A percentile compares a stretch with the other conserved stretches of the same genome.
Conservation (phyloP, 2,113 vertebrate genomes). For the Trochalopteron elliotii region DNA sequence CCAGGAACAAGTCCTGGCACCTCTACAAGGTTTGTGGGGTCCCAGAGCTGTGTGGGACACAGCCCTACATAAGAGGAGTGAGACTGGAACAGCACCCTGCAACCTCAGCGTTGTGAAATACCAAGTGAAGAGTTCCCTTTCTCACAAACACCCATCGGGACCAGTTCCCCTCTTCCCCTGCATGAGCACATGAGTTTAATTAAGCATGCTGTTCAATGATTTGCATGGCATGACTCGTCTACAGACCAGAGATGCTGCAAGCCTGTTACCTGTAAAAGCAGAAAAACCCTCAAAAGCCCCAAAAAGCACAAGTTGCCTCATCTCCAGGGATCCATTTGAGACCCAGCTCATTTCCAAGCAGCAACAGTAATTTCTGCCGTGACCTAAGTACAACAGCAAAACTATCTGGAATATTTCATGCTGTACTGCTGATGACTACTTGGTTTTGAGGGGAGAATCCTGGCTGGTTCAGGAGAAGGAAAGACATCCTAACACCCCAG, state of each 20-base stretch:
- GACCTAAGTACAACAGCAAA: not conserved
- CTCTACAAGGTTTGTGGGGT: not conserved
- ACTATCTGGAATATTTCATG: rapidly evolving
- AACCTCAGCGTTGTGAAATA: not conserved
- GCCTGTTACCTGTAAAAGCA: not conserved
- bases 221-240: not conserved
- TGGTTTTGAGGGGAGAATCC: not conserved
- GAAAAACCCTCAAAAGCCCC: not conserved
- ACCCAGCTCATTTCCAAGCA: not conserved
- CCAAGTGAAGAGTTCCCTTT: not conserved
- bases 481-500: not conserved
- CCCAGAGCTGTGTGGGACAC: not conserved
- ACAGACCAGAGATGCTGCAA: not conserved
- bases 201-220: not conserved
- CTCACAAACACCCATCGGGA: not conserved
- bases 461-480: not conserved
- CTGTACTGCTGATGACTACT: not conserved
- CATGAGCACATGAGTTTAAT: not conserved
- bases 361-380: not conserved
- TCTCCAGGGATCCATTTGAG: not conserved
- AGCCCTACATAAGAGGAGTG: not conserved
- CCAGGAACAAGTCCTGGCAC: rapidly evolving
- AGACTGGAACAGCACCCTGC: not conserved
- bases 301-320: not conserved
- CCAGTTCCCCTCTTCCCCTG: not conserved